Evolutionary conservation across 2,888 invertebrate species (phyloP).

Genomic region (Steromphala cineraria): DNA sequence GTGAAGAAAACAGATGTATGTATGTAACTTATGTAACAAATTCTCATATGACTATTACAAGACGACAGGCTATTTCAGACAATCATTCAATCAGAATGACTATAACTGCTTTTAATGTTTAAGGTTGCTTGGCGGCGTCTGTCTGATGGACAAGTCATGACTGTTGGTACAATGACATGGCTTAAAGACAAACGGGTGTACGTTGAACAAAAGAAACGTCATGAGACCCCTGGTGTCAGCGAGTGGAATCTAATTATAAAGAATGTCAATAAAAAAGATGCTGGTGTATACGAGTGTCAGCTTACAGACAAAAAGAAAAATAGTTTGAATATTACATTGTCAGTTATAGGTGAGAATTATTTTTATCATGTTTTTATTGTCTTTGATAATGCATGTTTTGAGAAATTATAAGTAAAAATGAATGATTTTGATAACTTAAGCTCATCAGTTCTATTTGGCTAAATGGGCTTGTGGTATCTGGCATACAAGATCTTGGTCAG

Average conservation of each 20-base stretch:
- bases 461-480: no score
- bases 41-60: no score
- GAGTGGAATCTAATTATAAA: constrained; percentile 48
- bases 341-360: constrained; percentile 39
- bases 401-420: no score
- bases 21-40: no score
- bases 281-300: constrained; percentile 51
- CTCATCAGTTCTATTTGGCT: no score
- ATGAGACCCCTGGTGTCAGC: constrained; percentile 35
- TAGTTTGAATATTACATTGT: constrained; percentile 36
- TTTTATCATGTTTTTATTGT: no score
- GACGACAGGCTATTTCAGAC: no score
- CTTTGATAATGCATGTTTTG: no score
- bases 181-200: constrained; percentile 41
- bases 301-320: constrained; percentile 41
- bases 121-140: constrained; percentile 49
- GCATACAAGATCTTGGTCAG: no score
- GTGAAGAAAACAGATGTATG: no score
- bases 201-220: constrained; percentile 39
- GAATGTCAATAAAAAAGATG: constrained; percentile 33
- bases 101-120: background rate
- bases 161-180: constrained; percentile 48
- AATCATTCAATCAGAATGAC: no score
- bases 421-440: no score
- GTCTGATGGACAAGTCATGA: constrained; percentile 39